phyloP scores from a whole-genome alignment of 1,140 invertebrate genomes.

The Neotoxoptera formosana region DNA sequence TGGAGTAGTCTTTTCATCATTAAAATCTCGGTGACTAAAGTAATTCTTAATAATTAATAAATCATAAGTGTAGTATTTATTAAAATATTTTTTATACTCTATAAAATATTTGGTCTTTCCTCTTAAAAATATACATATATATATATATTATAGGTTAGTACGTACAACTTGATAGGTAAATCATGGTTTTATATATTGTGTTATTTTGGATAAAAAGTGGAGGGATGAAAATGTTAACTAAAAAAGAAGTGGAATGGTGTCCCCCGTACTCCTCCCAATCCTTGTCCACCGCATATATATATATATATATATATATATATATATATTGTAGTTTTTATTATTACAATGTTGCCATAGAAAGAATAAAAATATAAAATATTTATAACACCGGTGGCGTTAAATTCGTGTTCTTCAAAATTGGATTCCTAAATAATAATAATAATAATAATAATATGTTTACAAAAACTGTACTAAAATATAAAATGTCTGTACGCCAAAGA shows the following conservation, averaged over 20 bases:
- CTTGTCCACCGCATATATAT: not conserved
- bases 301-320: not conserved
- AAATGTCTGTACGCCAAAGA: not conserved
- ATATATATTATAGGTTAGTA: no score
- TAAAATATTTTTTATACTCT: not conserved
- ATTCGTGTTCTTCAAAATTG: not conserved
- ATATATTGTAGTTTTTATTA: not conserved
- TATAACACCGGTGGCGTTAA: not conserved
- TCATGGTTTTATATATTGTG: not conserved
- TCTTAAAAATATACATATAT: not conserved
- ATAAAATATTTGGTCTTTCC: no score
- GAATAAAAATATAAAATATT: not conserved
- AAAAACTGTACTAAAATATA: not conserved
- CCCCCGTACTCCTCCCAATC: not conserved
- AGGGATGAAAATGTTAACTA: not conserved
- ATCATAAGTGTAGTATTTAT: not conserved
- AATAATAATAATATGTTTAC: not conserved
- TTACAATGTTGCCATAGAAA: not conserved
- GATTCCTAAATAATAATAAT: not conserved
- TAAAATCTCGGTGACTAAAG: not conserved
- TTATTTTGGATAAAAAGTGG: constrained; percentile 4
- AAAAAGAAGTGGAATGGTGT: not conserved
- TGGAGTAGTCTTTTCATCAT: not conserved
- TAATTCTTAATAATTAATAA: not conserved
- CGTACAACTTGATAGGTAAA: not conserved